Evolutionary conservation across 2,888 invertebrate species (phyloP), one percentile per base, ranked within the genome.

Genomic region (Apodemia arnacis): DNA sequence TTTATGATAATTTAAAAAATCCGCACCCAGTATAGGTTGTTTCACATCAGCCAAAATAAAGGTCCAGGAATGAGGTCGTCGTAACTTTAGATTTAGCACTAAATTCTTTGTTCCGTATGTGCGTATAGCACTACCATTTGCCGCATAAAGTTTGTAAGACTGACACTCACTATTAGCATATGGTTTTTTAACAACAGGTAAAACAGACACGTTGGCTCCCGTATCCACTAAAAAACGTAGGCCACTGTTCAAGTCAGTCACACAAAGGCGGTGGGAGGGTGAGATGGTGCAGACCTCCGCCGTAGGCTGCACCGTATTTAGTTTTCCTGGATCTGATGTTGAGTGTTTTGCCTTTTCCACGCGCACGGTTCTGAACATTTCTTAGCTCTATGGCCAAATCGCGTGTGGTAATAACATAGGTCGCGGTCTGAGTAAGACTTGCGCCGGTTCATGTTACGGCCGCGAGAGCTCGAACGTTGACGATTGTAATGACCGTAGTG

Each of bases 71-170:
- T 81, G 79, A 8, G 83, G 80, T n/a, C 83, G 41, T 34, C 87
- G 59, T 72, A 87, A 24, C 49, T 77, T 74, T 49, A 87, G 76
- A 44, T 82, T 66, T 73, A 87, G 59, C 18, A 72, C 79, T 59
- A 87, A 70, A 24, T 24, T 49, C 66, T 83, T 87, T 4, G 63
- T 63, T 24, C 83, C 83, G 24, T 73, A 83, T 6, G 82, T 85
- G 13, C 66, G 18, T 31, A 82, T 85, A 49, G 72, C 15, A 31
- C 88, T 91, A 11, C 84, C 84, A 59, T 94, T 95, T 11, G 93
- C 93, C 1, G 94, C 93, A 73, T 85, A 91, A 1, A 94, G 81
- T 82, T 88, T 88, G 77, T 87, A 87, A 27, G 84, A 38, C 13
- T 13, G n/a, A n/a, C 69, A 79, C 41, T 81, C 34, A 24, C 15